Conservation (phyloP, 2,113 vertebrate genomes). For the Cyprinodon brontotheroides region DNA sequence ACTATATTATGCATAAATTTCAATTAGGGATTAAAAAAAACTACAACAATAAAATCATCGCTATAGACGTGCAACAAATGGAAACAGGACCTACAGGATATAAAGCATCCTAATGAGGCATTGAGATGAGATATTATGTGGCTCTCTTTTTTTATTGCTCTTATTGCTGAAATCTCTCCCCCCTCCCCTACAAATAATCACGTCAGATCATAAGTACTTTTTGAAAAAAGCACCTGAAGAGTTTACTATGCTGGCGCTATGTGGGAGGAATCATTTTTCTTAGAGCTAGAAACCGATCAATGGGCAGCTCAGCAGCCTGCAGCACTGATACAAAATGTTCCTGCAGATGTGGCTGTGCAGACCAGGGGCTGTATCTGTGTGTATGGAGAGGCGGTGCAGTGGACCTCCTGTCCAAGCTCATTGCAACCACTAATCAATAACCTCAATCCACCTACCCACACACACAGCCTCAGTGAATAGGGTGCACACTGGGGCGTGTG, state of each 20-base stretch:
- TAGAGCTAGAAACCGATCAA: conserved; percentile 23
- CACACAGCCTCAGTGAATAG: conserved; percentile 27
- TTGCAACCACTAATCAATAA: conserved; percentile 51
- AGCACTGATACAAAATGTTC: conserved; percentile 16
- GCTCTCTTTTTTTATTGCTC: neutral
- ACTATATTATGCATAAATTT: too few relatives aligned
- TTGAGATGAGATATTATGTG: neutral
- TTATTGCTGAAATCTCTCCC: neutral
- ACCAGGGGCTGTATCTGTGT: conserved; percentile 5
- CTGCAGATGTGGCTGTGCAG: conserved; percentile 29
- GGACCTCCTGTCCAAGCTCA: conserved; percentile 32
- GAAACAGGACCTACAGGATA: neutral
- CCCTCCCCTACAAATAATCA: neutral
- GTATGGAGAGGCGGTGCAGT: conserved; percentile 18
- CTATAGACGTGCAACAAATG: too few relatives aligned
- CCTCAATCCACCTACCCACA: conserved; percentile 2
- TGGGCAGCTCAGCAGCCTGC: conserved; percentile 30
- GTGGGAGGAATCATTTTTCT: conserved; percentile 7
- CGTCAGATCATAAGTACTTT: neutral
- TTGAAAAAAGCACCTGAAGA: conserved; percentile 26
- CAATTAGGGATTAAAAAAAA: too few relatives aligned
- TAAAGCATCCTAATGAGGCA: neutral
- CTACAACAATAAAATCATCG: too few relatives aligned
- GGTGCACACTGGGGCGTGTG: neutral
- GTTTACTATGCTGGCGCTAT: conserved; percentile 10